phyloP scores from a whole-genome alignment of 1,140 invertebrate species.

The Asbolus verrucosus region DNA sequence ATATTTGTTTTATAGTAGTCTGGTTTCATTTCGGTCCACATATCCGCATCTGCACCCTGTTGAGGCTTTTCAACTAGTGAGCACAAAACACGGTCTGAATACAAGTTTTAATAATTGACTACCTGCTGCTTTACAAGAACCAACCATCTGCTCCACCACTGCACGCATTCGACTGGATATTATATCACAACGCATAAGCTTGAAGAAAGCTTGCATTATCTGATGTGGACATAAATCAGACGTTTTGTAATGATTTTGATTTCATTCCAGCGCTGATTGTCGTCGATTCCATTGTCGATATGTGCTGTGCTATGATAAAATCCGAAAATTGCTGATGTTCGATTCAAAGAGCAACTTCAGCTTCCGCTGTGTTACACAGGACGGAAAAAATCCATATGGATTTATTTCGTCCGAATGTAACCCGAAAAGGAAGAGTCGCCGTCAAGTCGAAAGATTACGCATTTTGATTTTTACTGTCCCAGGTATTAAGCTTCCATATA shows the following conservation, averaged over 20 bases:
- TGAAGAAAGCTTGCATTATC: constrained; percentile 19
- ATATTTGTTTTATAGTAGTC: constrained; percentile 39
- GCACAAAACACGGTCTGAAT: constrained; percentile 27
- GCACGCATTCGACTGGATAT: constrained; percentile 31
- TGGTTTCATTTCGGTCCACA: constrained; percentile 11
- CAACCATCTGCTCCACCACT: constrained; percentile 40
- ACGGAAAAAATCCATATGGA: constrained; percentile 9
- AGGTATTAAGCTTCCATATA: constrained; percentile 4
- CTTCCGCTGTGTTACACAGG: neutral
- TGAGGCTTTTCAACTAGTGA: constrained; percentile 20
- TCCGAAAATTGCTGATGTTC: constrained; percentile 8
- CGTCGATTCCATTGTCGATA: constrained; percentile 20
- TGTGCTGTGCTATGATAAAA: constrained; percentile 1
- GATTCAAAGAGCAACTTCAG: too few species aligned
- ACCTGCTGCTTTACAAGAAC: constrained; percentile 41
- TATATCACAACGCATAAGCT: constrained; percentile 13
- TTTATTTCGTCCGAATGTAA: too few species aligned
- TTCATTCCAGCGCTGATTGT: neutral
- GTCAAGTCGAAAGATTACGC: constrained; percentile 15
- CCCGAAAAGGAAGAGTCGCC: neutral
- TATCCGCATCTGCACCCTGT: neutral
- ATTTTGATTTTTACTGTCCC: constrained; percentile 22
- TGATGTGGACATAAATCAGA: too few species aligned
- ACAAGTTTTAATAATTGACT: constrained; percentile 44
- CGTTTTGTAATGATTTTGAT: neutral